Percentiles rank a stretch among this genome's conserved stretches.
phyloP scores from a whole-genome alignment of 2,797 vertebrate genomes.

The Gymnoscopelus braueri region DNA sequence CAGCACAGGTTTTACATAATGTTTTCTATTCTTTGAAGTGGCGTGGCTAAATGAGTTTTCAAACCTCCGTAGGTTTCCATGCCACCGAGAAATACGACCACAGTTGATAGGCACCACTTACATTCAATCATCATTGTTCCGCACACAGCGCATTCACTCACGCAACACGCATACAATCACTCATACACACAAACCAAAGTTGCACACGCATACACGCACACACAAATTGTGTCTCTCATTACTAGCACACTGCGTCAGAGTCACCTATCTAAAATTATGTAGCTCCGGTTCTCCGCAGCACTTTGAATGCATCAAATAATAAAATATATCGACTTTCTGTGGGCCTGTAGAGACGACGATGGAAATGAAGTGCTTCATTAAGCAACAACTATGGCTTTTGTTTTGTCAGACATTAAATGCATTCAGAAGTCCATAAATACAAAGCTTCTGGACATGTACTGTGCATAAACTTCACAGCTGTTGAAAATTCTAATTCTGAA shows the following conservation, averaged over 20 bases:
- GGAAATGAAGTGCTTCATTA: constrained; percentile 66
- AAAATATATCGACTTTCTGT: constrained; percentile 53
- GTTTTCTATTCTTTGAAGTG: constrained; percentile 69
- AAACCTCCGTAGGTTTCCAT: constrained; percentile 61
- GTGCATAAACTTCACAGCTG: neutral
- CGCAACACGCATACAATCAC: neutral
- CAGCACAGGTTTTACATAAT: constrained; percentile 49
- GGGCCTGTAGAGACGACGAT: constrained; percentile 49
- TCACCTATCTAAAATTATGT: constrained; percentile 57
- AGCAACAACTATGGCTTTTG: constrained; percentile 51
- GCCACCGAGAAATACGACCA: constrained; percentile 55
- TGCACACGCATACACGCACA: constrained; percentile 25
- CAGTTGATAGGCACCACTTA: constrained; percentile 69
- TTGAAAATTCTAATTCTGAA: constrained; percentile 2
- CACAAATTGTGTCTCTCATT: constrained; percentile 60
- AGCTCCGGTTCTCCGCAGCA: constrained; percentile 47
- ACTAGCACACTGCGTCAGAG: constrained; percentile 55
- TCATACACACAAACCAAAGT: no score
- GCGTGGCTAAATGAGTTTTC: constrained; percentile 64
- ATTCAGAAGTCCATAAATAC: constrained; percentile 16
- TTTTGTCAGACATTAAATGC: constrained; percentile 47
- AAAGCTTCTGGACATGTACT: neutral
- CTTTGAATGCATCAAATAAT: constrained; percentile 66
- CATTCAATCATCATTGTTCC: constrained; percentile 70
- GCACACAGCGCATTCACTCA: constrained; percentile 22